A percentile compares a stretch with the other conserved stretches of the same genome.
Conservation (phyloP, 2,888 invertebrate genomes). For the Craniophora ligustri region DNA sequence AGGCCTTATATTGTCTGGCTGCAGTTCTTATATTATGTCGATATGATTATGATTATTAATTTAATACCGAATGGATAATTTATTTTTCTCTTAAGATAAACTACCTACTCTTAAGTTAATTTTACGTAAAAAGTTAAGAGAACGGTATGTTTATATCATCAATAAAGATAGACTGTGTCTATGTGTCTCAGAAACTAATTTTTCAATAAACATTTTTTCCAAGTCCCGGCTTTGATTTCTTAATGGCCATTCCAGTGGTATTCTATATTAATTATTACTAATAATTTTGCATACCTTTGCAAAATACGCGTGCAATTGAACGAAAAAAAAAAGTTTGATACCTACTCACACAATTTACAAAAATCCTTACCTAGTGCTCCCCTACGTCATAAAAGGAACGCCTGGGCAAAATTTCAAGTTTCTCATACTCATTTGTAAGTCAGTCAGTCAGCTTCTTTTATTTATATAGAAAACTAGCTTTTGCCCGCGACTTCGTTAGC, state of each 20-base stretch:
- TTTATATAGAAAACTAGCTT: too few species aligned
- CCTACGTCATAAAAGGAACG: too few species aligned
- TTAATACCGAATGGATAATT: conserved; percentile 46
- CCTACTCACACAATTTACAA: too few species aligned
- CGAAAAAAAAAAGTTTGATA: too few species aligned
- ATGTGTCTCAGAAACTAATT: conserved; percentile 33
- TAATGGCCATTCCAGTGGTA: background rate
- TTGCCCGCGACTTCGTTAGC: too few species aligned
- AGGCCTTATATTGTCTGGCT: conserved; percentile 22
- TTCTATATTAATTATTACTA: too few species aligned
- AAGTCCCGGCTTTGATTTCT: conserved; percentile 15
- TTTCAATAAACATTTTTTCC: conserved; percentile 50
- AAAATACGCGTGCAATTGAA: too few species aligned
- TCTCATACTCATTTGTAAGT: too few species aligned
- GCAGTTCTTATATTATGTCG: conserved; percentile 44
- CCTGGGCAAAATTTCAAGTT: too few species aligned
- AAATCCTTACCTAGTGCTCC: too few species aligned
- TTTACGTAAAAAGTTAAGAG: conserved; percentile 79
- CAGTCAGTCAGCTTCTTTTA: too few species aligned
- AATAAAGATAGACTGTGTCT: conserved; percentile 32
- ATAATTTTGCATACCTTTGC: too few species aligned
- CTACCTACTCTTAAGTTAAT: conserved; percentile 81
- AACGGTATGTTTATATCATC: conserved; percentile 71
- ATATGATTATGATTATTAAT: conserved; percentile 47
- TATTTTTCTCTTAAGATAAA: conserved; percentile 63